Conservation (phyloP, 2,888 invertebrate genomes). For the Eupithecia vulgata region DNA sequence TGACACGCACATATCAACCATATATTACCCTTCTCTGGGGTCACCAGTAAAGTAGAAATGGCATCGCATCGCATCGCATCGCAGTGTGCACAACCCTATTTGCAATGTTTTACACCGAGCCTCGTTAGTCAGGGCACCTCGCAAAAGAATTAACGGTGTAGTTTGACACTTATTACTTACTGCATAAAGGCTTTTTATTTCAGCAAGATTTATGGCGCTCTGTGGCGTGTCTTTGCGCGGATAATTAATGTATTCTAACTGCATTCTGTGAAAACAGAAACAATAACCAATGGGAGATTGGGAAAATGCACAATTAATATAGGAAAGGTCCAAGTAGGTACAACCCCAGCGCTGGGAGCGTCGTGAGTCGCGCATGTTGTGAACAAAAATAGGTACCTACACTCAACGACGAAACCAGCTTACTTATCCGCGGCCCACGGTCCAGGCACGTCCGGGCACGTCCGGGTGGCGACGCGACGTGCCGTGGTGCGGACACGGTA, state of each 20-base stretch:
- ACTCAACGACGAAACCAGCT: too few species aligned
- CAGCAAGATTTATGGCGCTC: slow-evolving; percentile 60
- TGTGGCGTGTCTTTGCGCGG: slow-evolving; percentile 38
- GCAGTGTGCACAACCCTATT: slow-evolving; percentile 36
- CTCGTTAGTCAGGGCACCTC: slow-evolving; percentile 78
- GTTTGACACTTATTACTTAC: slow-evolving; percentile 79
- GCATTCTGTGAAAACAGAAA: slow-evolving; percentile 13
- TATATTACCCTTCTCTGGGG: background rate
- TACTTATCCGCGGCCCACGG: too few species aligned
- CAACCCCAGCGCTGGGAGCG: background rate
- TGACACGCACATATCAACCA: background rate
- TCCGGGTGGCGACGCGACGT: too few species aligned
- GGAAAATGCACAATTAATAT: background rate
- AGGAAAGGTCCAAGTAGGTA: background rate
- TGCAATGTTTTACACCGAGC: slow-evolving; percentile 64
- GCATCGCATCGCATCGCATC: background rate
- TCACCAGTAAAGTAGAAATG: background rate
- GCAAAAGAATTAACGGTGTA: slow-evolving; percentile 75
- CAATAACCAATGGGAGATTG: background rate
- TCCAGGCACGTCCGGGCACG: too few species aligned
- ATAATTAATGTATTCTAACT: slow-evolving; percentile 43
- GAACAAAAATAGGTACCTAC: background rate
- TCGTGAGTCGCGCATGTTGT: background rate
- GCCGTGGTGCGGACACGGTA: too few species aligned
- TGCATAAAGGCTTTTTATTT: slow-evolving; percentile 55